These are phyloP conservation scores for Irena cyanogastra DNA, from an alignment of 2,113 vertebrate genomes.

Conservation along the genomic window DNA sequence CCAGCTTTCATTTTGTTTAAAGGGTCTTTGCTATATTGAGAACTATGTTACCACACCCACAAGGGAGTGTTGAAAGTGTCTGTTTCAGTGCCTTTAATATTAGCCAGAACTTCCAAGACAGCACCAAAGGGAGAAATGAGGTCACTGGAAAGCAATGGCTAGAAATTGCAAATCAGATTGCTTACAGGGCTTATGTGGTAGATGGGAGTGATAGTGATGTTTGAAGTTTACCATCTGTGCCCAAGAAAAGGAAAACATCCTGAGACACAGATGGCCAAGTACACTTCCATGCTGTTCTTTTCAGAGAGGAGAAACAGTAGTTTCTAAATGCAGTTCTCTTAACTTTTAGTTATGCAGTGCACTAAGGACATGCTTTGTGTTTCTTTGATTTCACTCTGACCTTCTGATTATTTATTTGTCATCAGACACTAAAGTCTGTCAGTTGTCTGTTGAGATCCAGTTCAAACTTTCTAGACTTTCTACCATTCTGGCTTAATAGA, in stretches of 20 bases:
- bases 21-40: neutral
- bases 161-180: neutral
- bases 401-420: neutral
- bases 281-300: neutral
- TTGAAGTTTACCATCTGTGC: slow-evolving; percentile 28
- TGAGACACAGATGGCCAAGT: slow-evolving; percentile 12
- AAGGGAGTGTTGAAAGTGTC: neutral
- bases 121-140: neutral
- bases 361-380: neutral
- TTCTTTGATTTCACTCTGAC: neutral
- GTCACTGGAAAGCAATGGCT: neutral
- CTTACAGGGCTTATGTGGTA: neutral
- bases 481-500: neutral
- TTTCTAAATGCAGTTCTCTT: neutral
- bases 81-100: neutral
- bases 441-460: neutral
- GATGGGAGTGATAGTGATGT: neutral
- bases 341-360: neutral
- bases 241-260: neutral
- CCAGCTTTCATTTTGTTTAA: neutral
- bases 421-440: neutral
- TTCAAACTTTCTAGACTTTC: neutral
- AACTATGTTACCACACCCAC: neutral
- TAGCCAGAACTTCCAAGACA: neutral
- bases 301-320: neutral